phyloP scores from a whole-genome alignment of 2,888 invertebrate genomes.

The Scaptomyza polygonia region DNA sequence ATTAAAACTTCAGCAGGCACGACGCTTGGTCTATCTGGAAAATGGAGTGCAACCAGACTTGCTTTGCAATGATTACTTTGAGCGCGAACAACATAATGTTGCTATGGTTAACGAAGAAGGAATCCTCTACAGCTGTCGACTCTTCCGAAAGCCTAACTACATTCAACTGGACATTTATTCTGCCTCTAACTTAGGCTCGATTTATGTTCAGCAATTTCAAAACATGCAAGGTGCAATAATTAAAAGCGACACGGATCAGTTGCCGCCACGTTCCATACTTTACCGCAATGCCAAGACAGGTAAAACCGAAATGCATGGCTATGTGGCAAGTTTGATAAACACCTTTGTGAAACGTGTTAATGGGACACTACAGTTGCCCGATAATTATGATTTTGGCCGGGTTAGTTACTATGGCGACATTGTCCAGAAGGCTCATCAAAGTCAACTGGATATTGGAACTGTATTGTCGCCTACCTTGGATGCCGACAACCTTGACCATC shows the following conservation, averaged over 20 bases:
- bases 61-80: slow-evolving; percentile 38
- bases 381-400: background rate
- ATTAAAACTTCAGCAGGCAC: slow-evolving; percentile 43
- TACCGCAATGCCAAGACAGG: slow-evolving; percentile 32
- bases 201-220: slow-evolving; percentile 57
- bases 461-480: slow-evolving; percentile 1
- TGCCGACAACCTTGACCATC: slow-evolving; percentile 16
- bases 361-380: slow-evolving; percentile 30
- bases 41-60: background rate
- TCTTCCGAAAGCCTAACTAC: slow-evolving; percentile 18
- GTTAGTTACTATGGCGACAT: slow-evolving; percentile 12
- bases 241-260: slow-evolving; percentile 42
- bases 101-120: slow-evolving; percentile 30
- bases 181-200: fast-evolving
- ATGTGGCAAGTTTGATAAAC: slow-evolving; percentile 45
- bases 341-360: slow-evolving; percentile 55
- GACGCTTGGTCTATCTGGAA: slow-evolving; percentile 42
- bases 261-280: slow-evolving; percentile 55
- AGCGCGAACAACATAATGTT: slow-evolving; percentile 54
- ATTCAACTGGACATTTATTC: slow-evolving; percentile 6
- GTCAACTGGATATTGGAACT: slow-evolving; percentile 48
- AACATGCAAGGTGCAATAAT: slow-evolving; percentile 52
- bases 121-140: slow-evolving; percentile 44
- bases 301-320: slow-evolving; percentile 41
- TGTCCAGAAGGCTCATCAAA: background rate